Percentiles rank a stretch among this genome's conserved stretches.
Conservation (phyloP, 1,140 invertebrate species). For the Charaxes varanes region DNA sequence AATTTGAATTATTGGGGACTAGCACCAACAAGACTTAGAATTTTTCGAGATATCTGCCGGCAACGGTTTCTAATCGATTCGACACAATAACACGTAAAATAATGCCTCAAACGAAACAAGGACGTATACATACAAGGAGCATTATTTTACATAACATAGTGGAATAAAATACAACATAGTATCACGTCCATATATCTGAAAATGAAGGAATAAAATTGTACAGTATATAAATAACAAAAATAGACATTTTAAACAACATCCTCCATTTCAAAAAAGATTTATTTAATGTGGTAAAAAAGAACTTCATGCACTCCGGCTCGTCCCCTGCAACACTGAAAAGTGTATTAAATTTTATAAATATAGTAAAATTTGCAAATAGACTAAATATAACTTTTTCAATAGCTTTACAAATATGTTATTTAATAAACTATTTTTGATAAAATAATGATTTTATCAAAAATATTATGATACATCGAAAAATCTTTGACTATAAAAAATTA, state of each 20-base stretch:
- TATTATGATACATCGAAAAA: too few species aligned
- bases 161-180: constrained; percentile 6
- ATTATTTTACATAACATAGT: constrained; percentile 13
- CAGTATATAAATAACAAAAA: constrained; percentile 41
- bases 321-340: constrained; percentile 33
- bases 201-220: constrained; percentile 25
- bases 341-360: constrained; percentile 2
- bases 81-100: too few species aligned
- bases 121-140: constrained; percentile 4
- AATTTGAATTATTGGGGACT: too few species aligned
- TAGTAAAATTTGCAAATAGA: constrained; percentile 4
- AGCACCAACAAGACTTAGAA: too few species aligned
- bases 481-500: too few species aligned
- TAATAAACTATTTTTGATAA: too few species aligned
- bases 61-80: too few species aligned
- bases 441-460: too few species aligned
- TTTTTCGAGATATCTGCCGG: too few species aligned
- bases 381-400: not conserved
- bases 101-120: constrained; percentile 13
- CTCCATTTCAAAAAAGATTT: constrained; percentile 65
- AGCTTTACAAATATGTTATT: too few species aligned
- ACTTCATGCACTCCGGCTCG: constrained; percentile 30
- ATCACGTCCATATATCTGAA: constrained; percentile 20
- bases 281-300: constrained; percentile 13
- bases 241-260: constrained; percentile 56